A percentile compares a stretch with the other conserved stretches of the same genome.
Evolutionary conservation across 2,797 vertebrate genomes (phyloP).

Genomic region (Acanthurus lineatus): DNA sequence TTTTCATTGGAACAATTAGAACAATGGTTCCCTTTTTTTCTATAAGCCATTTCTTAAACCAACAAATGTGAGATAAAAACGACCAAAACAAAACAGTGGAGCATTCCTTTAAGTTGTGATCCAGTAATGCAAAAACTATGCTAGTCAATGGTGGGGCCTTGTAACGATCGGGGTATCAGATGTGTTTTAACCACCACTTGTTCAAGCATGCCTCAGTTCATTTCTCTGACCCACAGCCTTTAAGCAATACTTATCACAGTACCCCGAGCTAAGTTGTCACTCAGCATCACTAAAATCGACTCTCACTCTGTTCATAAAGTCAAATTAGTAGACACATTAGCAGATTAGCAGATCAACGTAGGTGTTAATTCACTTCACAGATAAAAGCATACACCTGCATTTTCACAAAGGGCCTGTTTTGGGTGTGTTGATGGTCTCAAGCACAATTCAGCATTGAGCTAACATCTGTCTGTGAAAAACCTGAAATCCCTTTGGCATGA

Average conservation of each 20-base stretch:
- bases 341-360: neutral
- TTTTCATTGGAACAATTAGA: neutral
- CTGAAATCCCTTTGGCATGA: constrained; percentile 18
- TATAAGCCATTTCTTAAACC: neutral
- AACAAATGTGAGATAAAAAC: neutral
- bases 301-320: constrained; percentile 20
- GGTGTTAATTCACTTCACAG: constrained; percentile 1
- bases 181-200: constrained; percentile 51
- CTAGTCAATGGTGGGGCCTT: constrained; percentile 69
- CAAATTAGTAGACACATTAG: constrained; percentile 16
- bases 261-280: constrained; percentile 37
- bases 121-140: constrained; percentile 81
- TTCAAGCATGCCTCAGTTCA: constrained; percentile 63
- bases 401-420: constrained; percentile 35
- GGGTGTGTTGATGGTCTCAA: constrained; percentile 24
- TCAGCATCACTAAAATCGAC: constrained; percentile 35
- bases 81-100: constrained; percentile 44
- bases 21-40: neutral
- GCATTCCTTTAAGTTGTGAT: constrained; percentile 68
- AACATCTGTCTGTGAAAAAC: constrained; percentile 7
- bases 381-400: constrained; percentile 22
- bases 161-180: constrained; percentile 41
- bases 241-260: constrained; percentile 67
- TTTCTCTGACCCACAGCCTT: constrained; percentile 65
- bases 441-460: constrained; percentile 46